These are phyloP conservation scores for Uropetala carovei DNA, from an alignment of 2,888 invertebrate species.

Conservation along the genomic window DNA sequence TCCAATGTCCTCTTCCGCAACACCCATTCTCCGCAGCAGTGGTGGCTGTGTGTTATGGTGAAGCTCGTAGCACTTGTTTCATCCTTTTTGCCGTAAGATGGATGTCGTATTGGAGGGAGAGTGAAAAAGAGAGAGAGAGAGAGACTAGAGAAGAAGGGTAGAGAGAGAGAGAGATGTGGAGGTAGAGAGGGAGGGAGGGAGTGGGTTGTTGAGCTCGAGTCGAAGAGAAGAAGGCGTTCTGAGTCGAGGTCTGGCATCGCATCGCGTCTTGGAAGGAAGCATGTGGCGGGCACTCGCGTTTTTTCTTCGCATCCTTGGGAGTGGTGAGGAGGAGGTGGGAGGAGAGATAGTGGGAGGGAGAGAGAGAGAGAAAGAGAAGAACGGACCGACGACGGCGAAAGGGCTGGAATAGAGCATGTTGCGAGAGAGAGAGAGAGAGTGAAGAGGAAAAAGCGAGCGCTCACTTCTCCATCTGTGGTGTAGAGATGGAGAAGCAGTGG, in stretches of 20 bases:
- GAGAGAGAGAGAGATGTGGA: background rate
- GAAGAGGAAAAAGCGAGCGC: background rate
- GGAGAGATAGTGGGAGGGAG: background rate
- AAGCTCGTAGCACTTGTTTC: background rate
- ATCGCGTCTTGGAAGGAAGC: background rate
- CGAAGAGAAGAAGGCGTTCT: background rate
- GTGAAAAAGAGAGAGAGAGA: background rate
- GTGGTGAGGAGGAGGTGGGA: background rate
- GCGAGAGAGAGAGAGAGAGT: background rate
- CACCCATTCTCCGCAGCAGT: no score
- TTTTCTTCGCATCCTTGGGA: constrained; percentile 52
- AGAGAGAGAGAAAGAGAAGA: background rate
- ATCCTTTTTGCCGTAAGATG: constrained; percentile 20
- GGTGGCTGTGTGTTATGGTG: background rate
- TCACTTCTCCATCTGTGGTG: background rate
- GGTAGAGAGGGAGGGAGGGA: background rate
- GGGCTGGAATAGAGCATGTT: background rate
- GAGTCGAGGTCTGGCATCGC: background rate
- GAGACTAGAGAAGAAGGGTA: background rate
- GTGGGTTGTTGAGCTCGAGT: background rate
- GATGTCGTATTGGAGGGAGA: constrained; percentile 31
- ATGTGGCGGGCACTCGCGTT: constrained; percentile 47
- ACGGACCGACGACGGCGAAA: background rate
- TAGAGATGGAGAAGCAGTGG: background rate
- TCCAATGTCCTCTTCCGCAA: no score